phyloP scores from a whole-genome alignment of 2,888 invertebrate species.

The Plemyria rubiginata region DNA sequence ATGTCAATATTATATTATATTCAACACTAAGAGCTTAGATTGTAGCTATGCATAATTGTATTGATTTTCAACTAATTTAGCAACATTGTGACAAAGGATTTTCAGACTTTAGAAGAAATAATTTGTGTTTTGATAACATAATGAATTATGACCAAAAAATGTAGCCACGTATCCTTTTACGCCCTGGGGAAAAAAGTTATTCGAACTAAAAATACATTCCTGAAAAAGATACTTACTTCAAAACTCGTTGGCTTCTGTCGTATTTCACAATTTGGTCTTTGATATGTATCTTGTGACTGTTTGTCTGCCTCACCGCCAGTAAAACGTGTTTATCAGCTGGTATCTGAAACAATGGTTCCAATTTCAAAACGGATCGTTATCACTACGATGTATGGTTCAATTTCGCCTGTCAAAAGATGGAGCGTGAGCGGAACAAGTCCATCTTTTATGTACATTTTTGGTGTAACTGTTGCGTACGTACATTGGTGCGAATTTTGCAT shows the following conservation, averaged over 20 bases:
- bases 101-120: too few relatives aligned
- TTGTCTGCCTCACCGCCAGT: conserved; percentile 90
- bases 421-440: conserved; percentile 40
- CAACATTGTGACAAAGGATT: neutral
- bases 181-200: conserved; percentile 4
- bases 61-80: neutral
- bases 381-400: conserved; percentile 29
- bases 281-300: conserved; percentile 91
- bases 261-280: conserved; percentile 91
- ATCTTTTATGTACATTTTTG: conserved; percentile 66
- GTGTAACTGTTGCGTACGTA: conserved; percentile 60
- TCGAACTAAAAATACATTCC: conserved; percentile 7
- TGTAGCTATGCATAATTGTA: neutral
- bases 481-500: conserved; percentile 73
- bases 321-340: conserved; percentile 90
- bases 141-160: neutral
- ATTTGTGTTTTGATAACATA: neutral
- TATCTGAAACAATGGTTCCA: conserved; percentile 64
- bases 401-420: conserved; percentile 34
- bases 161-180: neutral
- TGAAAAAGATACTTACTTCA: conserved; percentile 84
- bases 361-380: conserved; percentile 35
- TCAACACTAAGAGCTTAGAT: conserved; percentile 4
- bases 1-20: neutral
- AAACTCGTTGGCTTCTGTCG: conserved; percentile 89